These are phyloP conservation scores for Drosophila mettleri DNA, from an alignment of 2,888 invertebrate genomes.

Conservation along the genomic window DNA sequence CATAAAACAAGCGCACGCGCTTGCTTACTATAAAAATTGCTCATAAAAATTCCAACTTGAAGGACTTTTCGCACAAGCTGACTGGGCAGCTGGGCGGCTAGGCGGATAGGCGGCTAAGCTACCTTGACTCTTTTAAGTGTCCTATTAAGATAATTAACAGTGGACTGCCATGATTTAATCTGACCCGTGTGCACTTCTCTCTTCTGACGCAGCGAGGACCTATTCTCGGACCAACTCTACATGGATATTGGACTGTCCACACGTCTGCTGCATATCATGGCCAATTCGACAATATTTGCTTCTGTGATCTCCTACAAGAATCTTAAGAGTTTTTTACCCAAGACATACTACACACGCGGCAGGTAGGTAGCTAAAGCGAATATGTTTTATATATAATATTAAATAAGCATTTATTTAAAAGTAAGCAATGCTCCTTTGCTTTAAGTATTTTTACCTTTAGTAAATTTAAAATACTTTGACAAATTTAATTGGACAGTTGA, in stretches of 20 bases:
- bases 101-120: neutral
- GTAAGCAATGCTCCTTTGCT: too few relatives aligned
- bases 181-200: slow-evolving; percentile 23
- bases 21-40: slow-evolving; percentile 49
- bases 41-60: slow-evolving; percentile 58
- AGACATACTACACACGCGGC: slow-evolving; percentile 84
- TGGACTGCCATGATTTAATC: slow-evolving; percentile 36
- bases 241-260: slow-evolving; percentile 83
- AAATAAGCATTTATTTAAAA: too few relatives aligned
- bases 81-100: neutral
- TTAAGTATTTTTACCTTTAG: too few relatives aligned
- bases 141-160: slow-evolving; percentile 68
- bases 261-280: slow-evolving; percentile 83
- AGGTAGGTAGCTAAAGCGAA: slow-evolving; percentile 77
- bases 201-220: slow-evolving; percentile 83
- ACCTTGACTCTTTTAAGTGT: slow-evolving; percentile 55
- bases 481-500: too few relatives aligned
- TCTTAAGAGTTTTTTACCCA: slow-evolving; percentile 84
- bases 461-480: too few relatives aligned
- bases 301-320: slow-evolving; percentile 85
- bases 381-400: neutral
- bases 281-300: slow-evolving; percentile 84
- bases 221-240: slow-evolving; percentile 85
- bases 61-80: slow-evolving; percentile 23
- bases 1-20: slow-evolving; percentile 52